phyloP scores from a whole-genome alignment of 2,888 invertebrate species.

The Apamea sordens region DNA sequence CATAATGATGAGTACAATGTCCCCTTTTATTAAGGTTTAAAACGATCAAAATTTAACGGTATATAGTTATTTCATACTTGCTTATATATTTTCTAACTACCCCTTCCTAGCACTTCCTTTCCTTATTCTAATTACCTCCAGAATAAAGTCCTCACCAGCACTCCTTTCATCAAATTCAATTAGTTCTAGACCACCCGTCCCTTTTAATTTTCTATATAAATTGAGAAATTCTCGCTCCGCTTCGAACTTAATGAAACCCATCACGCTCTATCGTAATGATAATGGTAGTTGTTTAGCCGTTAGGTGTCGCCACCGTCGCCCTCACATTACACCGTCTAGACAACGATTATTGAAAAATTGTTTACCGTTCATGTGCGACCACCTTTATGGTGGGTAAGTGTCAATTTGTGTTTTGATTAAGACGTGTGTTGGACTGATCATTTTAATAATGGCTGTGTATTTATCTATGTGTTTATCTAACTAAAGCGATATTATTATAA shows the following conservation, averaged over 20 bases:
- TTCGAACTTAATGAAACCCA: conserved; percentile 53
- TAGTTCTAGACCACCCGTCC: conserved; percentile 21
- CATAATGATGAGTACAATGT: too few species aligned
- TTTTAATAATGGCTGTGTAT: background rate
- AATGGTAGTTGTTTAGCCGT: conserved; percentile 59
- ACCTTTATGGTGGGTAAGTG: conserved; percentile 56
- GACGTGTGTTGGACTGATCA: background rate
- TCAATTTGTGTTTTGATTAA: conserved; percentile 61
- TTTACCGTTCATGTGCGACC: conserved; percentile 64
- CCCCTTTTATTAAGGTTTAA: too few species aligned
- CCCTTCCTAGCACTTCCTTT: too few species aligned
- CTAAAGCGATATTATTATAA: background rate
- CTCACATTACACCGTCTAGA: conserved; percentile 78
- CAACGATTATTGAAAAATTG: conserved; percentile 72
- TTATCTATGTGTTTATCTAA: background rate
- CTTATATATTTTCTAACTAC: too few species aligned
- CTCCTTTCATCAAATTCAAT: conserved; percentile 41
- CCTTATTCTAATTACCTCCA: conserved; percentile 6
- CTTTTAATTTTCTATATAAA: conserved; percentile 48
- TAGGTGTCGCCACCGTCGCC: conserved; percentile 67
- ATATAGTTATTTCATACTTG: too few species aligned
- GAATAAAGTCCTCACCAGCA: conserved; percentile 9
- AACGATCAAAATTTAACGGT: too few species aligned
- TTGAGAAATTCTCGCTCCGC: conserved; percentile 37
- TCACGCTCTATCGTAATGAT: conserved; percentile 62